These are phyloP conservation scores for Syngnathus scovelli DNA, from an alignment of 2,113 vertebrate genomes.

Conservation along the genomic window DNA sequence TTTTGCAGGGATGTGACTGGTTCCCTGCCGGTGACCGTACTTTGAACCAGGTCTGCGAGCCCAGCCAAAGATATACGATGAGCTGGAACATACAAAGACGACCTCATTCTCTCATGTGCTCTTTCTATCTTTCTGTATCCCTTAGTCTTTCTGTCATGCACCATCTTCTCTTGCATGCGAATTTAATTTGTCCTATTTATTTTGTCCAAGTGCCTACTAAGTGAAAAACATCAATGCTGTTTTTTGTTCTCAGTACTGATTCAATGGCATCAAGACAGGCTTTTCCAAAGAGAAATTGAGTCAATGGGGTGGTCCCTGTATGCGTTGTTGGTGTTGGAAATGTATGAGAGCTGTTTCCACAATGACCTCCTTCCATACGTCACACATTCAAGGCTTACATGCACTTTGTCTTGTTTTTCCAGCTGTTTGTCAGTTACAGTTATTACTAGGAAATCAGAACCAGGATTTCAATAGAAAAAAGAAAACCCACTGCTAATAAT, in stretches of 20 bases:
- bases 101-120: constrained; percentile 11
- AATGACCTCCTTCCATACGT: background rate
- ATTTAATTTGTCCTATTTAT: constrained; percentile 18
- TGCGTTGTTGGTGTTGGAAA: constrained; percentile 17
- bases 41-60: constrained; percentile 71
- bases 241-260: constrained; percentile 12
- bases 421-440: background rate
- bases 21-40: constrained; percentile 74
- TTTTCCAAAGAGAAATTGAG: constrained; percentile 23
- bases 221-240: constrained; percentile 3
- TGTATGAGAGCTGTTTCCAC: background rate
- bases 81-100: constrained; percentile 23
- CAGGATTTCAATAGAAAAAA: background rate
- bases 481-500: constrained; percentile 2
- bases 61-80: constrained; percentile 67
- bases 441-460: constrained; percentile 1
- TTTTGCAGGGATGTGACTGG: constrained; percentile 55
- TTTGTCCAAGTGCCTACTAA: background rate
- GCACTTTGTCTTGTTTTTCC: background rate
- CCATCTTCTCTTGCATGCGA: constrained; percentile 21
- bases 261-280: constrained; percentile 18
- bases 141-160: constrained; percentile 13
- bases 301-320: constrained; percentile 15
- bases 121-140: constrained; percentile 24
- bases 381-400: background rate